Evolutionary conservation across 2,113 vertebrate species (phyloP).

Genomic region (Cichladusa arquata): DNA sequence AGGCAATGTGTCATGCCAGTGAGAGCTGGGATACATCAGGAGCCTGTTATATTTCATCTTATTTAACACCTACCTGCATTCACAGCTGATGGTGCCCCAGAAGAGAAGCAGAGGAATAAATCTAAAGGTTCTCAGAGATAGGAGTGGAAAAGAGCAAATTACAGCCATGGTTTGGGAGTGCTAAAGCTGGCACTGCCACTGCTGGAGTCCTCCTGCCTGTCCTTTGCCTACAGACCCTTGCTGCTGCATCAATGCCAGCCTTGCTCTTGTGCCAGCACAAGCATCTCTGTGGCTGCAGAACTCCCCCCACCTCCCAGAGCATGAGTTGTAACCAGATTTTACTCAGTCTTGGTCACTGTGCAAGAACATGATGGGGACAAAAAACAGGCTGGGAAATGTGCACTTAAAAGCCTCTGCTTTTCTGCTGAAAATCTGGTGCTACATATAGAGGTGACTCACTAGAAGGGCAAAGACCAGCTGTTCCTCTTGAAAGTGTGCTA

Average conservation of each 20-base stretch:
- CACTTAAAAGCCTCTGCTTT: background rate
- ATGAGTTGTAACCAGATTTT: background rate
- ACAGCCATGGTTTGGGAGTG: background rate
- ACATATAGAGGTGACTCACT: background rate
- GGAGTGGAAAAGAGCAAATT: background rate
- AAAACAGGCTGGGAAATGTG: background rate
- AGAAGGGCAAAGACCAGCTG: background rate
- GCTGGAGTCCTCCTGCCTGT: background rate
- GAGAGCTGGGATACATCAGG: background rate
- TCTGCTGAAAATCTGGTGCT: background rate
- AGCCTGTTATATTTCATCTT: background rate
- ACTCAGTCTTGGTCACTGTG: background rate
- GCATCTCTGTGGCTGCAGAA: background rate
- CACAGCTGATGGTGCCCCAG: background rate
- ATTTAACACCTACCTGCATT: background rate
- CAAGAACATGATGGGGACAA: rapidly evolving
- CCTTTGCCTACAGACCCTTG: background rate
- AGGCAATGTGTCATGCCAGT: background rate
- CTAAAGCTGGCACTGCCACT: background rate
- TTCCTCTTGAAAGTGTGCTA: background rate
- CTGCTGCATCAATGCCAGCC: background rate
- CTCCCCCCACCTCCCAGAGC: background rate
- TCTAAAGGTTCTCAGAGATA: background rate
- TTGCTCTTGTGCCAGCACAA: background rate
- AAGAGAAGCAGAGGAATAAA: background rate